Conservation (phyloP, 2,797 vertebrate species). For the Anomalospiza imberbis region DNA sequence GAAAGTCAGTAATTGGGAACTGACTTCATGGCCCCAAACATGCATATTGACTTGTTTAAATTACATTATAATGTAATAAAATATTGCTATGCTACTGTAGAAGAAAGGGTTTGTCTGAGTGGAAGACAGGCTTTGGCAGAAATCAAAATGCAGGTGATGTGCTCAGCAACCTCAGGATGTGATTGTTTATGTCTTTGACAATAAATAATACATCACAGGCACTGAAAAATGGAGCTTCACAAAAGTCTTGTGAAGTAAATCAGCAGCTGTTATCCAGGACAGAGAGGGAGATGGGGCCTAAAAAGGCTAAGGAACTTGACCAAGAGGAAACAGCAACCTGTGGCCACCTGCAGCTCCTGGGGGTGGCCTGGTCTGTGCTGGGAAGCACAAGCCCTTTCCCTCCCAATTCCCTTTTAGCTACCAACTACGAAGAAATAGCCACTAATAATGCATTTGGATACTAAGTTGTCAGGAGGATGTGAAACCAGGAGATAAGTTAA, state of each 20-base stretch:
- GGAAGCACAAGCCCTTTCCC: background rate
- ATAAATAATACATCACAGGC: constrained; percentile 51
- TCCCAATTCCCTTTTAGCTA: background rate
- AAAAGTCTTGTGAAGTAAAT: constrained; percentile 33
- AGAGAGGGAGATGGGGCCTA: background rate
- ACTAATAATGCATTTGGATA: background rate
- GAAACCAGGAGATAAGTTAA: constrained; percentile 3
- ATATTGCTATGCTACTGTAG: background rate
- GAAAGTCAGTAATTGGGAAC: background rate
- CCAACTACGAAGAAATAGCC: background rate
- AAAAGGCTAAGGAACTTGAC: constrained; percentile 12
- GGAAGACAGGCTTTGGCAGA: constrained; percentile 10
- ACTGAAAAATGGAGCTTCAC: constrained; percentile 43
- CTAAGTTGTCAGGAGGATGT: background rate
- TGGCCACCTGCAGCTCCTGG: background rate
- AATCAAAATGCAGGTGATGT: constrained; percentile 57
- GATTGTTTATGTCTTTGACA: constrained; percentile 37
- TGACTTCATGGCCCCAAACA: background rate
- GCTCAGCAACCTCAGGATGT: background rate
- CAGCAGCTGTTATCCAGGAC: constrained; percentile 8
- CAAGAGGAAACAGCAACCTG: background rate
- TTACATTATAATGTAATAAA: background rate
- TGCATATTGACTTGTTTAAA: background rate
- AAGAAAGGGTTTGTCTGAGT: background rate
- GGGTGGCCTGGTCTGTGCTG: background rate